Conservation (phyloP, 1,140 invertebrate genomes). For the Drosophila obscura region DNA sequence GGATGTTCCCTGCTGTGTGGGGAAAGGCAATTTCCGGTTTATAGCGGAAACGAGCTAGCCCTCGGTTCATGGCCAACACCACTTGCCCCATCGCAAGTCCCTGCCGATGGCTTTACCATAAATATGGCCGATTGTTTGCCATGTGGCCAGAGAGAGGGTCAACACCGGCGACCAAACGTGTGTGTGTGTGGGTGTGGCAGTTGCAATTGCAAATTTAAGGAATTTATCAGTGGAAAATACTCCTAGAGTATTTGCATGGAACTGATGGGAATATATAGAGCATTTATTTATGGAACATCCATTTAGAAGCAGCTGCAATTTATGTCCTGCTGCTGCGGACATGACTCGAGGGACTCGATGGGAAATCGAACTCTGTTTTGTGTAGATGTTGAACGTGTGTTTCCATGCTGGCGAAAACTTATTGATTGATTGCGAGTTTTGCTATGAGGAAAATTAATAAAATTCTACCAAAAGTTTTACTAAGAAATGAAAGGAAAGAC, state of each 20-base stretch:
- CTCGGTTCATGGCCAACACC: constrained; percentile 27
- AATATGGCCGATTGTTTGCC: constrained; percentile 45
- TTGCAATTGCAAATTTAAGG: constrained; percentile 65
- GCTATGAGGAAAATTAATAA: too few species aligned
- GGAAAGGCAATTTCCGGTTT: constrained; percentile 76
- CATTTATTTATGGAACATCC: constrained; percentile 22
- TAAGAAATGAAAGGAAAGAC: too few species aligned
- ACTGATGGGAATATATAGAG: constrained; percentile 10
- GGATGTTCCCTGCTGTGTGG: constrained; percentile 36
- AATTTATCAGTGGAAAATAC: constrained; percentile 29
- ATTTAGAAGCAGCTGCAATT: constrained; percentile 31
- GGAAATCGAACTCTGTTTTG: not conserved
- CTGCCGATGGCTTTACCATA: constrained; percentile 11
- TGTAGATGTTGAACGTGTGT: not conserved
- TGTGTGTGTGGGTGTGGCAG: constrained; percentile 18
- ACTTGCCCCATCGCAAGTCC: not conserved
- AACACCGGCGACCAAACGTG: constrained; percentile 15
- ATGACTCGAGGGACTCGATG: constrained; percentile 1
- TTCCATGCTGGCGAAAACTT: too few species aligned
- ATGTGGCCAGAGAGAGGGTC: constrained; percentile 15
- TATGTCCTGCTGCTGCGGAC: constrained; percentile 8
- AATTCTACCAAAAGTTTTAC: too few species aligned
- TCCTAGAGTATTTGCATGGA: constrained; percentile 26
- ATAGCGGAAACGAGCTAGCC: constrained; percentile 67
- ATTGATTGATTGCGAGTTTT: too few species aligned